Percentiles rank a stretch among this genome's conserved stretches.
phyloP scores from a whole-genome alignment of 2,888 invertebrate genomes.

The Emmelina monodactyla region DNA sequence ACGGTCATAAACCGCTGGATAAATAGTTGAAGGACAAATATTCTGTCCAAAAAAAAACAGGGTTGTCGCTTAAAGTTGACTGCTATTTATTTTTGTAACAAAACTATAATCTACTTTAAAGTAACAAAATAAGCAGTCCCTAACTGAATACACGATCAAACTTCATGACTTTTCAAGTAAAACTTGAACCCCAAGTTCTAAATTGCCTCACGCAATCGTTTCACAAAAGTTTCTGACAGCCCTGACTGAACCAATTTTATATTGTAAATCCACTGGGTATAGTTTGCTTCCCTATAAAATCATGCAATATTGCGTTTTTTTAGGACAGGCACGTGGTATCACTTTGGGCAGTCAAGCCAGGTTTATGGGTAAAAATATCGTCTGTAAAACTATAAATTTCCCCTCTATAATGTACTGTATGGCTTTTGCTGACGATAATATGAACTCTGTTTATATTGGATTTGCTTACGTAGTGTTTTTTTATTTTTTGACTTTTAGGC shows the following conservation, averaged over 20 bases:
- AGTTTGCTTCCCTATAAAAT: conserved; percentile 54
- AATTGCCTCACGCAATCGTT: conserved; percentile 27
- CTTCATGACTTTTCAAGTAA: conserved; percentile 21
- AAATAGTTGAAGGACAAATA: conserved; percentile 41
- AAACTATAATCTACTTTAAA: neutral
- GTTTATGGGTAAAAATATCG: neutral
- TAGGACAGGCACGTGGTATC: conserved; percentile 11
- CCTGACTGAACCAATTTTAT: conserved; percentile 55
- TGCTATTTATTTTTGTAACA: neutral
- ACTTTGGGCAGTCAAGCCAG: neutral
- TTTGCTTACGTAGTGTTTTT: too few species aligned
- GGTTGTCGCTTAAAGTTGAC: neutral
- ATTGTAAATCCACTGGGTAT: conserved; percentile 59
- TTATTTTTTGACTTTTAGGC: too few species aligned
- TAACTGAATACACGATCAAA: conserved; percentile 21
- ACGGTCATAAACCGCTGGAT: conserved; percentile 38
- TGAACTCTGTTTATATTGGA: too few species aligned
- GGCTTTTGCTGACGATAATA: conserved; percentile 1
- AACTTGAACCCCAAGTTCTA: conserved; percentile 22
- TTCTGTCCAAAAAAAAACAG: conserved; percentile 19
- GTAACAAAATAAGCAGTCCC: conserved; percentile 6
- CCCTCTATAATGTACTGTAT: too few species aligned
- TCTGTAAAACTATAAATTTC: neutral
- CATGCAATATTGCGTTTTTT: conserved; percentile 63
- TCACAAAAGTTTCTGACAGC: conserved; percentile 28